These are phyloP conservation scores for Sebastes melanostomus DNA, from an alignment of 2,797 vertebrate genomes.

Conservation along the genomic window DNA sequence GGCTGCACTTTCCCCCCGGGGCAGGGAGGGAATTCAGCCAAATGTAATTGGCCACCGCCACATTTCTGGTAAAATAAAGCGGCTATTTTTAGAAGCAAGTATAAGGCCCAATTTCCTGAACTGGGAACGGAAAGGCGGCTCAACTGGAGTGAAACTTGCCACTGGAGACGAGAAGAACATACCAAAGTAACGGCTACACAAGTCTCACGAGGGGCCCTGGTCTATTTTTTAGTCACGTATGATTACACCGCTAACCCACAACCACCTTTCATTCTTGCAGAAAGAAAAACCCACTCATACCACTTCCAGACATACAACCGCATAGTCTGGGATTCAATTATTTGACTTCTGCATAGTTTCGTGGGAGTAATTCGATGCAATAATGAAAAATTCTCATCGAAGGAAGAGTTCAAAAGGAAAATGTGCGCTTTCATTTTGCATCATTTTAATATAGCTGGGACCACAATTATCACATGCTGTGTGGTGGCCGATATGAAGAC, in stretches of 20 bases:
- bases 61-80: conserved; percentile 51
- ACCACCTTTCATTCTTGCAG: conserved; percentile 2
- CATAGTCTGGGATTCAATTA: conserved; percentile 19
- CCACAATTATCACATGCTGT: conserved; percentile 16
- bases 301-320: background rate
- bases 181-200: conserved; percentile 14
- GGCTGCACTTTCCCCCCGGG: conserved; percentile 7
- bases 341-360: conserved; percentile 32
- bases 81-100: conserved; percentile 54
- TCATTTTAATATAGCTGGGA: conserved; percentile 3
- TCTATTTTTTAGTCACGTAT: conserved; percentile 32
- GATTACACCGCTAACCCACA: conserved; percentile 22
- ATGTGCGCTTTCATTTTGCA: conserved; percentile 30
- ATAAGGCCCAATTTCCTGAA: conserved; percentile 53
- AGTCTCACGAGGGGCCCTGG: conserved; percentile 15
- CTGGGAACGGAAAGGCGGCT: conserved; percentile 19
- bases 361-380: conserved; percentile 12
- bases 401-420: conserved; percentile 42
- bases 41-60: conserved; percentile 42
- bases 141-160: conserved; percentile 41
- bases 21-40: conserved; percentile 32
- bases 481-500: conserved; percentile 3
- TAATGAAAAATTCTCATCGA: conserved; percentile 12
- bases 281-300: conserved; percentile 12
- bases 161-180: conserved; percentile 36